Base-by-base conservation (phyloP, 2,797 vertebrate genomes). In the Sebastes hubbsi region DNA sequence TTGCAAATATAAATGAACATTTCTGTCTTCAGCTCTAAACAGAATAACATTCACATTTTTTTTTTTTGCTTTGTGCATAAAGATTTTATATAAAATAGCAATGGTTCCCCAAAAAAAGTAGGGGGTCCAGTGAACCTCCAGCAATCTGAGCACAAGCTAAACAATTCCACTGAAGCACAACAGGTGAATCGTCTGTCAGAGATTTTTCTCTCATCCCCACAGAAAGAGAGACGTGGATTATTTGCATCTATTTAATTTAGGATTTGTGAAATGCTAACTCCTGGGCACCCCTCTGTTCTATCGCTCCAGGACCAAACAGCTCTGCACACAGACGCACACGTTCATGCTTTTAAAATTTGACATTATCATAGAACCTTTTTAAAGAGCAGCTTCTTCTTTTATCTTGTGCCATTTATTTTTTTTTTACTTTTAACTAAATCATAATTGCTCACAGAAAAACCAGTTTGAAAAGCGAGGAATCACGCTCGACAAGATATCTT, bases 311-410 rank as follows among this genome's bases (percentile, higher is more conserved):
- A 66, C 20, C 36, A 9, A 55, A 73, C 2, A 20, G 42, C 54
- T 56, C 67, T 9, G 14, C 27, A 24, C 27, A 24, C 38, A 42
- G 38, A 42, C 14, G 13, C 38, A 42, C 14, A 42, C 38, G 27
- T 25, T 22, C 30, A 38, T 2, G 49, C 58, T 77, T 67, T 80
- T 55, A 70, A 81, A 60, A 29, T 49, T 55, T 77, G 67, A 18
- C 67, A 72, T 87, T 55, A 64, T 59, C 54, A 32, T 12, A 24
- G 78, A 82, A 68, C 3, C n/a, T 13, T 78, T 65, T 52, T 27
- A 54, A 66, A 49, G 9, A 58, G 14, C 36, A 5, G 4, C 56
- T 2, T 38, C 22, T 18, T 22, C 18, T 20, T 14, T 10, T n/a
- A 16, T 36, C 11, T 16, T n/a, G 6, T 61, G 6, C 2, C 34